Percentiles rank a stretch among this genome's conserved stretches.
These are phyloP conservation scores for Daktulosphaira vitifoliae DNA, from an alignment of 1,140 invertebrate species.

Conservation along the genomic window DNA sequence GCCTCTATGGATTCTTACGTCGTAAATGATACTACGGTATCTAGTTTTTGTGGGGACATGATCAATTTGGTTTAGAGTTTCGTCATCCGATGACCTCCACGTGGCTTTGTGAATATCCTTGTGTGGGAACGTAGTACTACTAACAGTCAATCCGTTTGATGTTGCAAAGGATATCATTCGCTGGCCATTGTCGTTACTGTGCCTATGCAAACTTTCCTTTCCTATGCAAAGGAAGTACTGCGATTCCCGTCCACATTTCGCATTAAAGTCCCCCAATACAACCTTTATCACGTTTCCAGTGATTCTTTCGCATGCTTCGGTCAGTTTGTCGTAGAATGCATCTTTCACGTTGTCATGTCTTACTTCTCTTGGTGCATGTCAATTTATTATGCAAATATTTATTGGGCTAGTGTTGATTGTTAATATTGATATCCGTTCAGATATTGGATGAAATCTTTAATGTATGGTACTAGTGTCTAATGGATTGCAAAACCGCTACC, in stretches of 20 bases:
- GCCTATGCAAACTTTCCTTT: slow-evolving; percentile 40
- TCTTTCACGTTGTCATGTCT: too few species aligned
- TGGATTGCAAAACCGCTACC: too few species aligned
- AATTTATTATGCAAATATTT: too few species aligned
- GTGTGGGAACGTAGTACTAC: background rate
- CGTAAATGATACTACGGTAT: background rate
- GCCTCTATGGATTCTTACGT: slow-evolving; percentile 29
- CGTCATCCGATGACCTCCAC: slow-evolving; percentile 36
- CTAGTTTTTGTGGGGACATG: background rate
- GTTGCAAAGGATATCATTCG: slow-evolving; percentile 34
- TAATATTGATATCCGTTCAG: background rate
- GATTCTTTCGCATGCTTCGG: slow-evolving; percentile 34
- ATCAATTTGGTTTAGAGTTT: slow-evolving; percentile 35
- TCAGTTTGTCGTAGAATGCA: slow-evolving; percentile 1
- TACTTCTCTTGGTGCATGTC: too few species aligned
- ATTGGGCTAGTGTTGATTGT: background rate
- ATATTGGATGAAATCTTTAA: too few species aligned
- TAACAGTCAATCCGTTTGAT: background rate
- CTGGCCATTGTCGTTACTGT: slow-evolving; percentile 37
- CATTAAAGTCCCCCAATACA: too few species aligned
- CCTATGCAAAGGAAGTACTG: slow-evolving; percentile 35
- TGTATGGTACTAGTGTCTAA: too few species aligned
- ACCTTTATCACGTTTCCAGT: slow-evolving; percentile 23
- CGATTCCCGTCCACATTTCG: too few species aligned
- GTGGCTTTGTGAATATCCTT: slow-evolving; percentile 19